Base-by-base conservation (phyloP, 2,888 invertebrate genomes). In the Drosophila atripex region DNA sequence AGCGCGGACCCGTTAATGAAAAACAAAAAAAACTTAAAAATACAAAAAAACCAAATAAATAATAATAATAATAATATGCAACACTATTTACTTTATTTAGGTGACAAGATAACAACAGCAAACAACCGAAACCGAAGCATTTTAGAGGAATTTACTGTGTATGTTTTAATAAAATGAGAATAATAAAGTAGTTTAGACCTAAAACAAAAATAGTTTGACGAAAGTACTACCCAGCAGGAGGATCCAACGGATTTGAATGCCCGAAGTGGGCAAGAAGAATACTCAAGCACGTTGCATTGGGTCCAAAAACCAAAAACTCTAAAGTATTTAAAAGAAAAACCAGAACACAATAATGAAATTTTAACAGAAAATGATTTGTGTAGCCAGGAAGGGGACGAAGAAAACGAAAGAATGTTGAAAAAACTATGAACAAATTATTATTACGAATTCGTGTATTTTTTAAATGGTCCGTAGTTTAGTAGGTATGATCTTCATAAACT, bases 71-170 rank as follows among this genome's bases (percentile, higher is more conserved):
- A 63, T 59, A 72, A 72, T 83, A 80, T 74, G 80, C 73, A 84
- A 84, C 73, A 83, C 82, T 83, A 83, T 83, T 83, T 83, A 83
- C 82, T 86, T 83, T 83, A 83, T 76, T 76, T 84, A 83, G 80
- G 84, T 76, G 86, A 84, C 86, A 82, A 86, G 72, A 83, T 49
- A 71, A 78, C 56, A 77, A 75, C 51, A 68, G 61, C 21, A 80
- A 72, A 18, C 58, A 60, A 52, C 73, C 71, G 86, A 82, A 82
- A 82, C 82, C 71, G 66, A 86, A 83, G 84, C 82, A 86, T 82
- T 82, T 82, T 82, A 82, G 82, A 82, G 84, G 76, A 82, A 82
- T 82, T 82, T 82, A 82, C 80, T 76, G 73, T 76, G 71, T 72
- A 78, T 80, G 80, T 82, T 80, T 83, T 64, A 64, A 52, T 72